phyloP scores from a whole-genome alignment of 2,888 invertebrate genomes.

The Timandra comae region DNA sequence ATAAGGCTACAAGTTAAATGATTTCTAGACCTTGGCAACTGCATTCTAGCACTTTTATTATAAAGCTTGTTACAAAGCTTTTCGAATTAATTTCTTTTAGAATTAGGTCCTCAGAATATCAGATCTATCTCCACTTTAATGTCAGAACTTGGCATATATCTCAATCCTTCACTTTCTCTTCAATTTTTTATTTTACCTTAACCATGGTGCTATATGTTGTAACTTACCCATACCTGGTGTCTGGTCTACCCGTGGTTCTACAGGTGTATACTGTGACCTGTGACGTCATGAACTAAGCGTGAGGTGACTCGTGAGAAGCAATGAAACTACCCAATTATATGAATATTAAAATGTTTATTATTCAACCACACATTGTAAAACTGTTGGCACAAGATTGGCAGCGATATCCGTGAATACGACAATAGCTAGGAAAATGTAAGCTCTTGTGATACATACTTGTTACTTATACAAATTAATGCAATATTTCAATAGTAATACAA shows the following conservation, averaged over 20 bases:
- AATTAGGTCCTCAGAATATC: too few species aligned
- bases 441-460: constrained; percentile 29
- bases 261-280: too few species aligned
- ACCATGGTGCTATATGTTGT: neutral
- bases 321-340: constrained; percentile 32
- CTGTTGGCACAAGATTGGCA: constrained; percentile 59
- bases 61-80: too few species aligned
- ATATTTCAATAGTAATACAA: constrained; percentile 9
- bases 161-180: too few species aligned
- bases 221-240: neutral
- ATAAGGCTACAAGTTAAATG: too few species aligned
- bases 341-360: constrained; percentile 68
- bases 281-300: neutral
- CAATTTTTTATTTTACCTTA: neutral
- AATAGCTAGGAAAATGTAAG: constrained; percentile 28
- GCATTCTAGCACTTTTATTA: too few species aligned
- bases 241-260: neutral
- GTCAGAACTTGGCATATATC: too few species aligned
- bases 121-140: too few species aligned
- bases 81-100: too few species aligned
- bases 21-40: too few species aligned
- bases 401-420: constrained; percentile 20
- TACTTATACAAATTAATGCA: constrained; percentile 16
- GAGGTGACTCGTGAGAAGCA: constrained; percentile 16
- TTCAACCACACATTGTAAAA: constrained; percentile 54